These are phyloP conservation scores for Ciconia boyciana DNA, from an alignment of 2,113 vertebrate genomes.

Conservation along the genomic window DNA sequence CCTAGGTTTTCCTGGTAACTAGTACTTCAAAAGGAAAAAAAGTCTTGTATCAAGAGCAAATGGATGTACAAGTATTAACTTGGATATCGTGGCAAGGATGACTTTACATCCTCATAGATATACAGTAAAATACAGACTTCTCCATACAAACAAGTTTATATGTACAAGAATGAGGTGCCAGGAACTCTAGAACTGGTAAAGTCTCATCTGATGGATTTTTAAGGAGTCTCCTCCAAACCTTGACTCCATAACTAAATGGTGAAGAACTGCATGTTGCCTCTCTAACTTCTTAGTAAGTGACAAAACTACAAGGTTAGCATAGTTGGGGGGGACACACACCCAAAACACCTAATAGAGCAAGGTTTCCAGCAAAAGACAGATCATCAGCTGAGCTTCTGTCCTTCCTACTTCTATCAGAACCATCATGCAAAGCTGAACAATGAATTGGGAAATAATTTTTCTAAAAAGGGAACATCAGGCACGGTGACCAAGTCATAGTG, in stretches of 20 bases:
- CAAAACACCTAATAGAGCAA: not conserved
- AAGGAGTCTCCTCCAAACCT: not conserved
- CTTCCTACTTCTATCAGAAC: not conserved
- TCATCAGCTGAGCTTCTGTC: not conserved
- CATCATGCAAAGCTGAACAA: not conserved
- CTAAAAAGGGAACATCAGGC: not conserved
- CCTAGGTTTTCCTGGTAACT: not conserved
- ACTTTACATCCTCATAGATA: not conserved
- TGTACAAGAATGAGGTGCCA: not conserved
- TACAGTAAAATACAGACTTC: not conserved
- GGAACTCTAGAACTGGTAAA: accelerated
- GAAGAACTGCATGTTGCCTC: not conserved
- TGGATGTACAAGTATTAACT: not conserved
- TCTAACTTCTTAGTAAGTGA: not conserved
- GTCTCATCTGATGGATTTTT: not conserved
- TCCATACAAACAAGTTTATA: not conserved
- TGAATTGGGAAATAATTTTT: not conserved
- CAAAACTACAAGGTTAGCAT: not conserved
- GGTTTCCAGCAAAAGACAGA: not conserved
- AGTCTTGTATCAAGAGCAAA: not conserved
- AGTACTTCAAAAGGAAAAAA: not conserved
- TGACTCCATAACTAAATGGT: not conserved
- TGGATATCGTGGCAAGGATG: not conserved
- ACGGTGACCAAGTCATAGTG: not conserved
- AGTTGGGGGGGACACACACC: not conserved